Evolutionary conservation across 2,113 vertebrate genomes (phyloP).

Genomic region (Himantopus leucocephalus): DNA sequence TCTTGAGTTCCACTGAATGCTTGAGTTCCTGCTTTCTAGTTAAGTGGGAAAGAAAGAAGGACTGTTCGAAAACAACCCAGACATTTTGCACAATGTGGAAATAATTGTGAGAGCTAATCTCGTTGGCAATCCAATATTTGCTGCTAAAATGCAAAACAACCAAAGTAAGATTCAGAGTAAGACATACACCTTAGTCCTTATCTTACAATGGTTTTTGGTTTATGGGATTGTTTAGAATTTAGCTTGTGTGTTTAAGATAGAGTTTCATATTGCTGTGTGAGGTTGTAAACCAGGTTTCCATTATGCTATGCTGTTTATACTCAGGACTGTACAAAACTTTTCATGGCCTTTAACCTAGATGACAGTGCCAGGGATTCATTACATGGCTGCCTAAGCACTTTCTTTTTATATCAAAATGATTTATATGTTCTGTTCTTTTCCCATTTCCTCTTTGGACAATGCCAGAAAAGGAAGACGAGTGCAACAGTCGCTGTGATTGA

Average conservation of each 20-base stretch:
- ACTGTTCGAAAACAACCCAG: not conserved
- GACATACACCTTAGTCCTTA: not conserved
- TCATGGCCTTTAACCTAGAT: slow-evolving; percentile 26
- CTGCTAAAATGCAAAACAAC: not conserved
- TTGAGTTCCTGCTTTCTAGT: not conserved
- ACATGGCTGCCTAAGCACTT: slow-evolving; percentile 35
- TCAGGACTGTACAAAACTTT: not conserved
- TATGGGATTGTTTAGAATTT: not conserved
- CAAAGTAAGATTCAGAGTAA: not conserved
- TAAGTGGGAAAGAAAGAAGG: not conserved
- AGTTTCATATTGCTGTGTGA: not conserved
- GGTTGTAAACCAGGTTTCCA: not conserved
- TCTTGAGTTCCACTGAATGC: not conserved
- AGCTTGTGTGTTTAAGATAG: not conserved
- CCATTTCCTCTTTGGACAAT: slow-evolving; percentile 36
- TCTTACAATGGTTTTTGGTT: not conserved
- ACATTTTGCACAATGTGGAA: not conserved
- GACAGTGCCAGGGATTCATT: slow-evolving; percentile 11
- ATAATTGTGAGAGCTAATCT: not conserved
- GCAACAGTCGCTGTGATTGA: not conserved
- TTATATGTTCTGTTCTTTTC: not conserved
- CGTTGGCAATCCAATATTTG: not conserved
- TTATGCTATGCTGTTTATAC: not conserved
- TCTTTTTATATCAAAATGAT: slow-evolving; percentile 56
- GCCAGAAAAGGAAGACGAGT: not conserved